A percentile compares a stretch with the other conserved stretches of the same genome.
These are phyloP conservation scores for Chelon labrosus DNA, from an alignment of 2,797 vertebrate genomes.

Conservation along the genomic window DNA sequence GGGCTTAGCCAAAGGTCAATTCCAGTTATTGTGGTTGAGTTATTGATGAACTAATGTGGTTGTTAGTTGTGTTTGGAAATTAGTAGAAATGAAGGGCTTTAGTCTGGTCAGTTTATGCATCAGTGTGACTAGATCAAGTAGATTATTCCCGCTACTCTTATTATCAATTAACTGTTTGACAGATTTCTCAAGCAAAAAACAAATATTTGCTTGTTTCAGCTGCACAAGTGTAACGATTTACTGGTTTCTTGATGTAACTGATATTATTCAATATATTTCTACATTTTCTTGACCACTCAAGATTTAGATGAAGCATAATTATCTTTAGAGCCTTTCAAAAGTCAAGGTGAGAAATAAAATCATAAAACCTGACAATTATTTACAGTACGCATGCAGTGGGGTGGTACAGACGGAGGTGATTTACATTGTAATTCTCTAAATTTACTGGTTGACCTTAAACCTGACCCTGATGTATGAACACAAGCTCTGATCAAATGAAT, in stretches of 20 bases:
- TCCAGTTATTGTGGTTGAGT: neutral
- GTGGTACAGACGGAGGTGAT: neutral
- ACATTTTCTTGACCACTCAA: neutral
- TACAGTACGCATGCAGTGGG: too few species aligned
- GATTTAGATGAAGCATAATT: too few species aligned
- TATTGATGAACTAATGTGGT: neutral
- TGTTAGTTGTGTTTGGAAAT: neutral
- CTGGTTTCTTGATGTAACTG: neutral
- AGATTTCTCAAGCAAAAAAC: neutral
- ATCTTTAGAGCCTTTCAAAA: neutral
- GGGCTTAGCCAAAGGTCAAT: too few species aligned
- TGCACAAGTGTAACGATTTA: neutral
- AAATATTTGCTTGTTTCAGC: neutral
- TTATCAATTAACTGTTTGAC: neutral
- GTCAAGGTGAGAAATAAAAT: neutral
- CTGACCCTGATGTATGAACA: neutral
- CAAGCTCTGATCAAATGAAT: constrained; percentile 1
- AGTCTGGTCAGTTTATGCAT: neutral
- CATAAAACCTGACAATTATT: neutral
- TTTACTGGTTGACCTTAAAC: neutral
- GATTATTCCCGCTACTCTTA: neutral
- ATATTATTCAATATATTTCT: neutral
- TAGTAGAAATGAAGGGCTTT: neutral
- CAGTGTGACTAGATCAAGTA: neutral
- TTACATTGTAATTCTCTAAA: neutral